Conservation (phyloP, 2,797 vertebrate genomes). For the Macropus fuliginosus region DNA sequence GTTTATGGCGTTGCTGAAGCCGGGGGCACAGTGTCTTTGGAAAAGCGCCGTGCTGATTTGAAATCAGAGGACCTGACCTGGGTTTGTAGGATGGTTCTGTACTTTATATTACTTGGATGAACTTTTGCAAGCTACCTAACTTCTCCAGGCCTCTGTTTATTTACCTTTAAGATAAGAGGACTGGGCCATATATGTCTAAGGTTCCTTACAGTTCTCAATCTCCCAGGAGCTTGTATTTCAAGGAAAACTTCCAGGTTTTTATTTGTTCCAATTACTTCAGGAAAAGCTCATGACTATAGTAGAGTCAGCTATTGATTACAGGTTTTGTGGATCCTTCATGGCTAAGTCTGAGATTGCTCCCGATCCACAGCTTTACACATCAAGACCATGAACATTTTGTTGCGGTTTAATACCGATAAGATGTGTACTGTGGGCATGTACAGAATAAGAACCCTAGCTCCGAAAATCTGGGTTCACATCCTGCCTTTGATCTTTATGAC, state of each 20-base stretch:
- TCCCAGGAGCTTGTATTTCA: neutral
- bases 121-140: neutral
- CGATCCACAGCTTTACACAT: neutral
- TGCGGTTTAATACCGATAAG: neutral
- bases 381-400: neutral
- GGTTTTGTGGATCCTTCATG: neutral
- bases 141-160: neutral
- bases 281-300: neutral
- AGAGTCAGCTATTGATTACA: neutral
- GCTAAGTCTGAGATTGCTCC: neutral
- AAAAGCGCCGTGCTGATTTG: neutral
- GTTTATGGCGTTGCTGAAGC: neutral
- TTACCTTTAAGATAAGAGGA: neutral
- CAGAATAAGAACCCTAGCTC: neutral
- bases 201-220: neutral
- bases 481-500: neutral
- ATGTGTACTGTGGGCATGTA: neutral
- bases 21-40: neutral
- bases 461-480: neutral
- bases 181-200: neutral
- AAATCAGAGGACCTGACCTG: neutral
- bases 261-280: neutral
- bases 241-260: neutral
- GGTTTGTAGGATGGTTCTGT: neutral
- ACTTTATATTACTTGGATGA: neutral